phyloP scores from a whole-genome alignment of 2,113 vertebrate genomes.

The Agelaius tricolor region DNA sequence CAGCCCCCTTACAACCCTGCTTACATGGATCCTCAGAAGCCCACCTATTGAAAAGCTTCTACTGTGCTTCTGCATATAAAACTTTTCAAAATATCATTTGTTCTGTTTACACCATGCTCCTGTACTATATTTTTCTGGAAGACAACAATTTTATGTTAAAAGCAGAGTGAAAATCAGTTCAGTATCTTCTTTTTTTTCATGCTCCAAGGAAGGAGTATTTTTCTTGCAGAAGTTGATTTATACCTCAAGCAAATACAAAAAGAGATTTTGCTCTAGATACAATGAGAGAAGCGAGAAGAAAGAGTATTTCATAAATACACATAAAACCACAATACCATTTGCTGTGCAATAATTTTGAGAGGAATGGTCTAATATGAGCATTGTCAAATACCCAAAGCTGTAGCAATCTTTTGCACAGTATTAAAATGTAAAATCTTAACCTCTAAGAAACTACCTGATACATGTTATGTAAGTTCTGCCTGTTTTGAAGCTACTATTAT shows the following conservation, averaged over 20 bases:
- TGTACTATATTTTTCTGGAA: conserved; percentile 39
- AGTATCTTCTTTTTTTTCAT: neutral
- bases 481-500: neutral
- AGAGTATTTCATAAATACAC: neutral
- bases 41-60: conserved; percentile 60
- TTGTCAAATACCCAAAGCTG: neutral
- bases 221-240: conserved; percentile 23
- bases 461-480: neutral
- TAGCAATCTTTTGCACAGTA: conserved; percentile 28
- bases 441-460: conserved; percentile 3
- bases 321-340: neutral
- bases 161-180: neutral
- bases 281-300: neutral
- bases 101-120: conserved; percentile 31
- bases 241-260: conserved; percentile 39
- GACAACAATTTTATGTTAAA: neutral
- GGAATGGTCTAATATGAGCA: neutral
- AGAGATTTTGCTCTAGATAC: neutral
- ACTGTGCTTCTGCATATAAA: neutral
- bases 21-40: conserved; percentile 80
- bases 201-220: neutral
- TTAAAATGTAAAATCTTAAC: neutral
- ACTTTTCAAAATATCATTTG: conserved; percentile 3
- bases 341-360: conserved; percentile 24
- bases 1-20: conserved; percentile 91